phyloP scores from a whole-genome alignment of 2,888 invertebrate species.

The Lepidochrysops patricia region DNA sequence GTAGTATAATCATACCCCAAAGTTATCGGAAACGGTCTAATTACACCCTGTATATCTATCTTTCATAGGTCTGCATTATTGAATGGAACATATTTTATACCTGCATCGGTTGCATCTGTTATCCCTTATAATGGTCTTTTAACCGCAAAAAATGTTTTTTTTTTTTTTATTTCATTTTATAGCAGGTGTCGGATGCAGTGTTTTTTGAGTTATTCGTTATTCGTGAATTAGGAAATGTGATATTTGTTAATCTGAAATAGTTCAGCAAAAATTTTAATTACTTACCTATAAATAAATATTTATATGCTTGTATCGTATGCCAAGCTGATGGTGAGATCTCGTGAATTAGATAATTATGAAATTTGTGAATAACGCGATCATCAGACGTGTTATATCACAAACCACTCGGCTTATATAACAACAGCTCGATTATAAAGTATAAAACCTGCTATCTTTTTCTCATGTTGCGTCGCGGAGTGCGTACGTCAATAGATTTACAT shows the following conservation, averaged over 20 bases:
- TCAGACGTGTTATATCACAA: not conserved
- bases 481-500: slow-evolving; percentile 1
- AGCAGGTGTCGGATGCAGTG: not conserved
- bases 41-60: not conserved
- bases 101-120: slow-evolving; percentile 2
- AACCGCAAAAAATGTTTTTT: not conserved
- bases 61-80: not conserved
- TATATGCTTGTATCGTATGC: no score
- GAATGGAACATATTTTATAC: not conserved
- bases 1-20: no score
- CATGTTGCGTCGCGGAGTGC: not conserved
- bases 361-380: not conserved
- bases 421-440: not conserved
- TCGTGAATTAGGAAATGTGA: no score
- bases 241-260: no score
- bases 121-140: not conserved
- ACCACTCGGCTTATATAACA: not conserved
- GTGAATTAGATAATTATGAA: no score
- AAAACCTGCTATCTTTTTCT: not conserved
- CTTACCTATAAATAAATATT: no score
- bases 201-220: no score
- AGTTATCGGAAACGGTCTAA: not conserved
- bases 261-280: no score
- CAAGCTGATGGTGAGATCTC: no score
- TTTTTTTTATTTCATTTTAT: not conserved